Percentiles rank a stretch among this genome's conserved stretches.
Evolutionary conservation across 2,797 vertebrate species (phyloP).

Genomic region (Lepilemur septentrionalis): DNA sequence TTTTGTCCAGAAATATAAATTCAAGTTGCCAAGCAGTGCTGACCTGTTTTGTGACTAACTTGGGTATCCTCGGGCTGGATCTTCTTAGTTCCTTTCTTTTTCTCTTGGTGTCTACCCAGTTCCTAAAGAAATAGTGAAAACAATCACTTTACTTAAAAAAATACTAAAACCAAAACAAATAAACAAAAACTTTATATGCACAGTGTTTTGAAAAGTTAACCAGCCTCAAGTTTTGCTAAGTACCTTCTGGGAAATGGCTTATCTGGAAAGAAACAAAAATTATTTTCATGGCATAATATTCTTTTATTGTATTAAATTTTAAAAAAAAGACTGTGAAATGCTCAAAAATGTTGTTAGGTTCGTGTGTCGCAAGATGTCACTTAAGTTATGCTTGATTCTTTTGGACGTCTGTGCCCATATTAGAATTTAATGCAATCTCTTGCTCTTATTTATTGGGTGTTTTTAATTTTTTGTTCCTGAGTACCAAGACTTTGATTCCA

Average conservation of each 20-base stretch:
- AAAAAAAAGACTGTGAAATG: not conserved
- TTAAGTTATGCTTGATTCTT: not conserved
- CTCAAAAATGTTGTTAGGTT: not conserved
- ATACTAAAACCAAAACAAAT: not conserved
- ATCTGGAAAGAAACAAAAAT: not conserved
- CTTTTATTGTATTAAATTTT: not conserved
- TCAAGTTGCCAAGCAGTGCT: not conserved
- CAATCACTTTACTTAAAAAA: not conserved
- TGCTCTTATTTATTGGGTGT: not conserved
- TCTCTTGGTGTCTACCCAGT: not conserved
- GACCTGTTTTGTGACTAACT: not conserved
- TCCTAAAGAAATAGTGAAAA: not conserved
- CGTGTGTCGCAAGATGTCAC: not conserved
- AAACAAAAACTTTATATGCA: not conserved
- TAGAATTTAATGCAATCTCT: slow-evolving; percentile 11
- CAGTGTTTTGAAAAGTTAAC: not conserved
- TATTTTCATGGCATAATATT: not conserved
- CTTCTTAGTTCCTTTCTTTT: not conserved
- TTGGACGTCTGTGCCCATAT: not conserved
- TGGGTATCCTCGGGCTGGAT: not conserved
- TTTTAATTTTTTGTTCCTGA: not conserved
- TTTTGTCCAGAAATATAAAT: slow-evolving; percentile 4
- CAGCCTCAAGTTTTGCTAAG: not conserved
- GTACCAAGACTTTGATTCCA: not conserved
- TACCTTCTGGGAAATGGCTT: not conserved